Evolutionary conservation across 2,797 vertebrate genomes (phyloP).

Genomic region (Hippocampus kuda): DNA sequence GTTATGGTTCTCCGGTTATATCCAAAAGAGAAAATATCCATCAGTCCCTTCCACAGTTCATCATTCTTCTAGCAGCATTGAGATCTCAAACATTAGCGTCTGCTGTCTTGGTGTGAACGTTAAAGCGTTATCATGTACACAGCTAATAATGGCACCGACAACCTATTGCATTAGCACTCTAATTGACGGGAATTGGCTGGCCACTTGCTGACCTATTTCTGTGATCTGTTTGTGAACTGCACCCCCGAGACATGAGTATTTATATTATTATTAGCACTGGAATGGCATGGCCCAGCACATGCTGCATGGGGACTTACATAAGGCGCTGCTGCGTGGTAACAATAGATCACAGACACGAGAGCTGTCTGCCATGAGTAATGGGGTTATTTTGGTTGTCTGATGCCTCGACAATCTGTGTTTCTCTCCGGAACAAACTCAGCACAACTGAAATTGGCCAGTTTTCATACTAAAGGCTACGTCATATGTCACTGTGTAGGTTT

Average conservation of each 20-base stretch:
- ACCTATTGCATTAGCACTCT: slow-evolving; percentile 48
- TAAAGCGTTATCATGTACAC: slow-evolving; percentile 23
- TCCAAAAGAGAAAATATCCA: slow-evolving; percentile 1
- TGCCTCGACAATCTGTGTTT: slow-evolving; percentile 1
- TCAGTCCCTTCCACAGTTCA: slow-evolving; percentile 15
- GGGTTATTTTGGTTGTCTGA: slow-evolving; percentile 34
- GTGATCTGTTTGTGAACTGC: slow-evolving; percentile 47
- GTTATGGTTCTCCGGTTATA: background rate
- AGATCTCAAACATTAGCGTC: slow-evolving; percentile 8
- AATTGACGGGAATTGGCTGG: slow-evolving; percentile 47
- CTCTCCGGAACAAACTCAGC: slow-evolving; percentile 1
- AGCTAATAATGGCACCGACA: slow-evolving; percentile 39
- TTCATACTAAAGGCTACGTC: background rate
- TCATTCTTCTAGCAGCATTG: slow-evolving; percentile 1
- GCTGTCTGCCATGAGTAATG: slow-evolving; percentile 5
- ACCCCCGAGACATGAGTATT: slow-evolving; percentile 49
- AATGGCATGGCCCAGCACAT: slow-evolving; percentile 43
- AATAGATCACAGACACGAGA: slow-evolving; percentile 16
- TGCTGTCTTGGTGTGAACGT: slow-evolving; percentile 19
- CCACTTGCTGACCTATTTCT: slow-evolving; percentile 49
- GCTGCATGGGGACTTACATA: slow-evolving; percentile 26
- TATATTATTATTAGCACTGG: slow-evolving; percentile 50
- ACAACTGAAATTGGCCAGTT: background rate
- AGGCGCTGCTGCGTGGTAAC: slow-evolving; percentile 10
- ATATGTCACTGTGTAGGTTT: background rate